Conservation (phyloP, 2,797 vertebrate genomes). For the Danionella dracula region DNA sequence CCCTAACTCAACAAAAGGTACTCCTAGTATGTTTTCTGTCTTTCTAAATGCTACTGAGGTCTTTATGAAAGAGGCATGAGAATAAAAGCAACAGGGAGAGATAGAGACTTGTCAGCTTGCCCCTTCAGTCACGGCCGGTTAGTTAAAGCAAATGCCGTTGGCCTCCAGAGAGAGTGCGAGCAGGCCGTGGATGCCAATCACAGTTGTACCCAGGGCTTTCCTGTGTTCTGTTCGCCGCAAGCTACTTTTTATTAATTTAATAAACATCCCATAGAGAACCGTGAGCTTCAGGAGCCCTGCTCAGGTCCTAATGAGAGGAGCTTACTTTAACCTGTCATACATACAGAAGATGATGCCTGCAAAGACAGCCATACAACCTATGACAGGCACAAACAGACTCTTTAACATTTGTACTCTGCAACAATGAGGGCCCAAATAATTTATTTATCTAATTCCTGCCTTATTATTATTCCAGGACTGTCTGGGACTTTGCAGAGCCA, state of each 20-base stretch:
- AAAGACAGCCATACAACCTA: background rate
- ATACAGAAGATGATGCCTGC: slow-evolving; percentile 25
- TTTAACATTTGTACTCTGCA: slow-evolving; percentile 17
- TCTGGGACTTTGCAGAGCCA: slow-evolving; percentile 44
- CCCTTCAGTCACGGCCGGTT: slow-evolving; percentile 71
- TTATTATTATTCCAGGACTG: slow-evolving; percentile 56
- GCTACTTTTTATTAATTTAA: slow-evolving; percentile 78
- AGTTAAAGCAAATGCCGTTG: slow-evolving; percentile 68
- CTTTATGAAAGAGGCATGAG: slow-evolving; percentile 19
- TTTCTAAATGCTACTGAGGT: slow-evolving; percentile 20
- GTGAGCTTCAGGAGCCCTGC: slow-evolving; percentile 38
- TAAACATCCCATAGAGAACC: slow-evolving; percentile 71
- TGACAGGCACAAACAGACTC: slow-evolving; percentile 24
- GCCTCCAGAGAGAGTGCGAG: slow-evolving; percentile 57
- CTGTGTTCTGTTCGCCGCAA: slow-evolving; percentile 60
- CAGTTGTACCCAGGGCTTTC: slow-evolving; percentile 61
- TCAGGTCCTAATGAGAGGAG: slow-evolving; percentile 59
- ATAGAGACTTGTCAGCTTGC: slow-evolving; percentile 58
- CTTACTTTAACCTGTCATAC: slow-evolving; percentile 24
- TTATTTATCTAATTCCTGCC: slow-evolving; percentile 38
- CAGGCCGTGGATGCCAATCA: slow-evolving; percentile 69
- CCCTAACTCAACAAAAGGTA: no score
- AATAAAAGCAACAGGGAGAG: slow-evolving; percentile 17
- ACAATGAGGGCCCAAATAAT: slow-evolving; percentile 33
- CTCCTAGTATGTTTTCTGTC: background rate